Evolutionary conservation across 2,113 vertebrate species (phyloP), one percentile per base, ranked within the genome.

Genomic region (Polypterus senegalus): DNA sequence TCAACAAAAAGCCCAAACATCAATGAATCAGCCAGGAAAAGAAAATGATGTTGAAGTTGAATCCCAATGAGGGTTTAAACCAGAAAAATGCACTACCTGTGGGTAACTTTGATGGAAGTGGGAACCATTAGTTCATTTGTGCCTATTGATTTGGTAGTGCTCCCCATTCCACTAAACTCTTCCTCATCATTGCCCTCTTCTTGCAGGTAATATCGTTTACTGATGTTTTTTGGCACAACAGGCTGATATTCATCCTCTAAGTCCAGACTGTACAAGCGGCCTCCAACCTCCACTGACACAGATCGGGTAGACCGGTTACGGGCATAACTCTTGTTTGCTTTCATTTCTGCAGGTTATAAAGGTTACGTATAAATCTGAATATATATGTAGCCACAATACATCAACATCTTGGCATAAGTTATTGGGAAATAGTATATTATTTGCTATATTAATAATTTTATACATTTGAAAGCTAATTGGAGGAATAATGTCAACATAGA

Each of bases 41-140:
- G 27, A 9, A 6, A 51, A 51, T 7, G 2, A 51, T 51, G 49
- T 27, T 27, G 27, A 27, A 27, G 27, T 27, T 27, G 27, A 27
- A 27, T 27, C 2, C 27, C 27, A 27, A 27, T 27, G 27, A 27
- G 2, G 27, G 27, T 27, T 27, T 27, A 27, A 2, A 62, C 62
- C 46, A 61, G 45, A 60, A 47, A 7, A 47, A 51, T 48, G 48
- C 78, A 68, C 27, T 65, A 95, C 93, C 93, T 89, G 73, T 96
- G 92, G 7, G 94, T 98, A 69, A 98, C 93, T 86, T 94, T 97
- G 57, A 97, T 88, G 45, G 91, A 81, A 66, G 84, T 83, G 44
- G 91, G 76, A 59, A 84, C 75, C 3, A 81, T 65, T 5, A 85
- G 76, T 49, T 81, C 86, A 63, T 66, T 79, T 1, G 70, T 77